phyloP scores from a whole-genome alignment of 2,113 vertebrate genomes.

The Sphaerodactylus townsendi region DNA sequence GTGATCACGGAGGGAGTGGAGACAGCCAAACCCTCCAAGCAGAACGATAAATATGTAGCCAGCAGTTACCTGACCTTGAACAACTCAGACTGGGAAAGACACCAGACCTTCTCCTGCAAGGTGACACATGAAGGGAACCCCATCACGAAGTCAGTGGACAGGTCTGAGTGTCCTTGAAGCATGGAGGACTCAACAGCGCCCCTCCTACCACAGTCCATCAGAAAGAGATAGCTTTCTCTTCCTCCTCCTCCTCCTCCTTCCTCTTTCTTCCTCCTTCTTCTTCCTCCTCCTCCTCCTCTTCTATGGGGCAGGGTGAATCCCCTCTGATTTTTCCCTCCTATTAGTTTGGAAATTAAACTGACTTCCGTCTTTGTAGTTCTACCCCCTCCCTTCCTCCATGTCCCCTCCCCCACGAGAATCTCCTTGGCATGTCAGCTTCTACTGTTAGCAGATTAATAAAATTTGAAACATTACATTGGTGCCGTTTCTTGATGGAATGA shows the following conservation, averaged over 20 bases:
- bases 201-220: fast-evolving
- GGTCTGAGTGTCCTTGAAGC: background rate
- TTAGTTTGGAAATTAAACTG: background rate
- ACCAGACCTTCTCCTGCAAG: fast-evolving
- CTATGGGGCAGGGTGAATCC: no score
- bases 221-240: background rate
- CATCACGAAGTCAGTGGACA: background rate
- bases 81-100: fast-evolving
- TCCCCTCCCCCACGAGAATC: no score
- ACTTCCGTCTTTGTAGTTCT: background rate
- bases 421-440: background rate
- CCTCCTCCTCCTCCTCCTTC: no score
- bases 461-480: background rate
- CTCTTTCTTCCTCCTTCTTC: no score
- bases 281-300: no score
- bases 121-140: background rate
- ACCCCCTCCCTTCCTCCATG: background rate
- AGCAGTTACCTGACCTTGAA: background rate
- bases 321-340: background rate
- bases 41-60: background rate
- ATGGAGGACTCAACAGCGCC: fast-evolving
- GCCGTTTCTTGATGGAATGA: background rate
- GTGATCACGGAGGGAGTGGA: conserved; percentile 17
- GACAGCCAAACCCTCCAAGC: conserved; percentile 25
- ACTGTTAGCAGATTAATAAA: background rate